Conservation (phyloP, 2,888 invertebrate genomes). For the Eupithecia exiguata region DNA sequence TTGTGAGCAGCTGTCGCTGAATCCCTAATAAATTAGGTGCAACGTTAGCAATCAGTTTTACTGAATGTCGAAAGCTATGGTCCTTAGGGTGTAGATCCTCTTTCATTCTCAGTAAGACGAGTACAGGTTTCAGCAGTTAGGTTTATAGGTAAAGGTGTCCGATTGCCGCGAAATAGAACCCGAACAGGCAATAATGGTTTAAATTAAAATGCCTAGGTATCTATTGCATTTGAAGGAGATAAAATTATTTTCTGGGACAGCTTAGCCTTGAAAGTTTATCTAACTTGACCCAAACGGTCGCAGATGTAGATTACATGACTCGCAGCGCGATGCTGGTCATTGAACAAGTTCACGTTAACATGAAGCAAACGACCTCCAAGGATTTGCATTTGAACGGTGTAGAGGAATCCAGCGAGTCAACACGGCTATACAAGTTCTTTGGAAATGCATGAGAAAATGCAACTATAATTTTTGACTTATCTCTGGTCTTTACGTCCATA, state of each 20-base stretch:
- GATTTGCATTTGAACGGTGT: slow-evolving; percentile 27
- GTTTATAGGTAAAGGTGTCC: neutral
- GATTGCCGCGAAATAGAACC: slow-evolving; percentile 29
- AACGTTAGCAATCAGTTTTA: no score
- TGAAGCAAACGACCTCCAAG: slow-evolving; percentile 14
- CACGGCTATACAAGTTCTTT: neutral
- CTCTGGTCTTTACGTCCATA: neutral
- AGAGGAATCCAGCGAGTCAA: slow-evolving; percentile 10
- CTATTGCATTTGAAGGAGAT: slow-evolving; percentile 33
- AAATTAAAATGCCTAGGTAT: slow-evolving; percentile 11
- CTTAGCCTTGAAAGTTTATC: neutral
- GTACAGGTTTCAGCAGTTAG: neutral
- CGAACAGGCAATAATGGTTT: slow-evolving; percentile 21
- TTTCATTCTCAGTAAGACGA: no score
- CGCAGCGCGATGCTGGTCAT: neutral
- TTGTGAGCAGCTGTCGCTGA: no score
- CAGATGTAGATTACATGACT: neutral
- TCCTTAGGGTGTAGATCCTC: neutral
- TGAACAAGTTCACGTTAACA: slow-evolving; percentile 7
- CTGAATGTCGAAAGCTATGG: no score
- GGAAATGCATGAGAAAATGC: neutral
- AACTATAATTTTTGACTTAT: neutral
- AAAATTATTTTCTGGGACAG: slow-evolving; percentile 5
- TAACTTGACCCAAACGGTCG: neutral
- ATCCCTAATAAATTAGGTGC: no score